A percentile compares a stretch with the other conserved stretches of the same genome.
Evolutionary conservation across 2,888 invertebrate species (phyloP).

Genomic region (Agrypnus murinus): DNA sequence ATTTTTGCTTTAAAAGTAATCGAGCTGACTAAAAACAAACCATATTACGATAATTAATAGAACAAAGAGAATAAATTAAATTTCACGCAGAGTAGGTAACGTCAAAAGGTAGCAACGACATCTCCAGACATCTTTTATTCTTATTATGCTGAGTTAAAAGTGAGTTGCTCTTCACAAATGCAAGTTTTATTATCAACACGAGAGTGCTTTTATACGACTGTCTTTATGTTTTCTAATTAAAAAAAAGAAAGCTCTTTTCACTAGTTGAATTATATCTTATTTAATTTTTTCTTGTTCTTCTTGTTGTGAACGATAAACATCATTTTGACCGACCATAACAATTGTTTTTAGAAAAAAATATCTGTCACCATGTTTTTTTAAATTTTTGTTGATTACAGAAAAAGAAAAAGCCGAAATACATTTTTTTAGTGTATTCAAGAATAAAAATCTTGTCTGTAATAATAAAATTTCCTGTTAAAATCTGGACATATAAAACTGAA

Average conservation of each 20-base stretch:
- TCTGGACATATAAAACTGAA: neutral
- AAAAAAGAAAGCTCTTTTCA: conserved; percentile 2
- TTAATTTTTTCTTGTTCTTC: too few species aligned
- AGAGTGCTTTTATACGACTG: conserved; percentile 12
- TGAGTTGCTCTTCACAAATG: conserved; percentile 26
- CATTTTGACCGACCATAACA: too few species aligned
- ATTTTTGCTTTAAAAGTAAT: too few species aligned
- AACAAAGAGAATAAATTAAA: conserved; percentile 22
- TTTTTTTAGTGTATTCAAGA: too few species aligned
- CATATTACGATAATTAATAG: conserved; percentile 1
- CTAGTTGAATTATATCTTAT: neutral
- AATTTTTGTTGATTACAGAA: neutral
- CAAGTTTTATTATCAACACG: conserved; percentile 32
- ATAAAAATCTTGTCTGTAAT: too few species aligned
- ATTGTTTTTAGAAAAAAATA: too few species aligned
- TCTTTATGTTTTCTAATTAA: conserved; percentile 30
- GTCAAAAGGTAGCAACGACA: conserved; percentile 18
- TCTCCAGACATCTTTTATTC: conserved; percentile 20
- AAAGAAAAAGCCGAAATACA: neutral
- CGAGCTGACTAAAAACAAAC: neutral
- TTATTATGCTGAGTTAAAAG: conserved; percentile 10
- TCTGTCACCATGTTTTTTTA: too few species aligned
- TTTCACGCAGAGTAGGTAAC: neutral
- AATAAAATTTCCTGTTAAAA: too few species aligned
- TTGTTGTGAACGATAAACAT: too few species aligned